Percentiles rank a stretch among this genome's conserved stretches.
phyloP scores from a whole-genome alignment of 2,113 vertebrate genomes.

The Fulmarus glacialis region DNA sequence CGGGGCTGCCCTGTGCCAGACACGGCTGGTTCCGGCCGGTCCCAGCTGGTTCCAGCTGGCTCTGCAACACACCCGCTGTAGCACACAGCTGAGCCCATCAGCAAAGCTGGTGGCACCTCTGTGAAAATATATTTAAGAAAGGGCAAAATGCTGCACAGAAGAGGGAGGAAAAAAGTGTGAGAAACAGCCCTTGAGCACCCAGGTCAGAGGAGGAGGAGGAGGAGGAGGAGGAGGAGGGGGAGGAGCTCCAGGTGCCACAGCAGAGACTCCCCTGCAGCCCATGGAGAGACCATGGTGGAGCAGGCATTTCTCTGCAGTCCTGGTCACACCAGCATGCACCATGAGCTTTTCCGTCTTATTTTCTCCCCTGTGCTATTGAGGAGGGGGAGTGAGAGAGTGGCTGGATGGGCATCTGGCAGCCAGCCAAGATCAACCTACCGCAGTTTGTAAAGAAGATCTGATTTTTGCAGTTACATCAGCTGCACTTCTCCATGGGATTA shows the following conservation, averaged over 20 bases:
- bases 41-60: too few relatives aligned
- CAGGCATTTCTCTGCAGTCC: not conserved
- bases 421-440: not conserved
- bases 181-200: not conserved
- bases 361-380: not conserved
- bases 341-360: not conserved
- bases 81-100: not conserved
- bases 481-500: conserved; percentile 3
- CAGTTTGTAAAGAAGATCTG: not conserved
- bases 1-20: rapidly evolving
- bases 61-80: rapidly evolving
- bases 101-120: too few relatives aligned
- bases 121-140: not conserved
- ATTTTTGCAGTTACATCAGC: not conserved
- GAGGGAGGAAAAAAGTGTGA: rapidly evolving
- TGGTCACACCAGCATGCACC: not conserved
- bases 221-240: not conserved
- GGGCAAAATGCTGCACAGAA: not conserved
- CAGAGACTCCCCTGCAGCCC: not conserved
- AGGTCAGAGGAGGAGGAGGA: not conserved
- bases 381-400: not conserved
- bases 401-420: not conserved
- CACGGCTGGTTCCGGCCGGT: not conserved
- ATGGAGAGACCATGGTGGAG: rapidly evolving
- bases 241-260: not conserved